These are phyloP conservation scores for Pogonus chalceus DNA, from an alignment of 1,140 invertebrate species.

Conservation along the genomic window DNA sequence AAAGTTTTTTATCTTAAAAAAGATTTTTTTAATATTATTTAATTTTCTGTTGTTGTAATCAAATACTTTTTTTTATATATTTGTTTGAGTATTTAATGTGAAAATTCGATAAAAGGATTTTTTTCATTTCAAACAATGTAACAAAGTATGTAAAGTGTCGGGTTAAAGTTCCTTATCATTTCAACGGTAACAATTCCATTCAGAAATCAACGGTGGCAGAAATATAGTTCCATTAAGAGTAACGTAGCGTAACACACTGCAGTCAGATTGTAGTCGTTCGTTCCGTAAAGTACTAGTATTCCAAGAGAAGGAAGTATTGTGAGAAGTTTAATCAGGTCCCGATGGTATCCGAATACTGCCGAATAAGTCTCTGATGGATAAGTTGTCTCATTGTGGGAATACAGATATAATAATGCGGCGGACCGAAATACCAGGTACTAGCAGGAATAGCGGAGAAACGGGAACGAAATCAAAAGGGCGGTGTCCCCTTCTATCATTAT, in stretches of 20 bases:
- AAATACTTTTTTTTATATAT: too few species aligned
- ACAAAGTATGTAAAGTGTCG: too few species aligned
- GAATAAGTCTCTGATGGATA: neutral
- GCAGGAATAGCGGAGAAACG: neutral
- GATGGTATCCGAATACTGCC: neutral
- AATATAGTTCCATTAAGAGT: conserved; percentile 3
- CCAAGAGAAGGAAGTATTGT: neutral
- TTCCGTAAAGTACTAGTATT: neutral
- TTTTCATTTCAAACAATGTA: too few species aligned
- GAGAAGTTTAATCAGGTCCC: neutral
- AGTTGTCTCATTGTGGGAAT: neutral
- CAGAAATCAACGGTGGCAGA: neutral
- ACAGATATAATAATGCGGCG: conserved; percentile 1
- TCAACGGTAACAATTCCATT: too few species aligned
- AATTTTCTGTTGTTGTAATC: too few species aligned
- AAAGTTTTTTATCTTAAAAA: too few species aligned
- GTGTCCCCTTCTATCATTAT: neutral
- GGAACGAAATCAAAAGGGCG: neutral
- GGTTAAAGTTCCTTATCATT: too few species aligned
- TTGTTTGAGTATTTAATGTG: too few species aligned
- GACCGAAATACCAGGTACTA: neutral
- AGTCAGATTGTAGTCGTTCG: neutral
- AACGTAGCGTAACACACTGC: neutral
- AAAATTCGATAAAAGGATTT: too few species aligned
- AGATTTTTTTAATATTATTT: too few species aligned